A percentile compares a stretch with the other conserved stretches of the same genome.
These are phyloP conservation scores for Heloderma charlesbogerti DNA, from an alignment of 2,113 vertebrate genomes.

Conservation along the genomic window DNA sequence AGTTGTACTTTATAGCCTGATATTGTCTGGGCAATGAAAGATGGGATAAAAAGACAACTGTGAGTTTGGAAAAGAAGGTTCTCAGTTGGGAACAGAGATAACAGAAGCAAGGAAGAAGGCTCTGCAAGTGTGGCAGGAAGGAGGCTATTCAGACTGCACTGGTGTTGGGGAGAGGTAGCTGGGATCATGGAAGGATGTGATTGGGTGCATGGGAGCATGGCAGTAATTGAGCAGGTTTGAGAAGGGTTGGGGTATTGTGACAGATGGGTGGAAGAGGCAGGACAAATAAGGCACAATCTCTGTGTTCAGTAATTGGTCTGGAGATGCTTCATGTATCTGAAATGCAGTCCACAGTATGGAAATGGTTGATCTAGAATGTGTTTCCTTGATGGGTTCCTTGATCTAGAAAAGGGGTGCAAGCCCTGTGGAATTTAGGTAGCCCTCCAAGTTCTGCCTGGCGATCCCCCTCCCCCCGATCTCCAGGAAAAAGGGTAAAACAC, in stretches of 20 bases:
- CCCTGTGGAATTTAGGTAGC: too few species aligned
- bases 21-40: neutral
- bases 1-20: neutral
- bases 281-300: neutral
- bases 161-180: neutral
- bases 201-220: neutral
- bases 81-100: neutral
- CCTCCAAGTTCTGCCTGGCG: too few species aligned
- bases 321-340: neutral
- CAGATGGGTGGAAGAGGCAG: neutral
- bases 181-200: neutral
- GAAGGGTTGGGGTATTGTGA: neutral
- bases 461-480: too few species aligned
- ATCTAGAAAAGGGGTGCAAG: neutral
- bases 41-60: neutral
- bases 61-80: neutral
- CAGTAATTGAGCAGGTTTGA: neutral
- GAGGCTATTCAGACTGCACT: too few species aligned
- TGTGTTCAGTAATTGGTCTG: neutral
- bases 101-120: neutral
- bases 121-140: neutral
- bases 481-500: too few species aligned
- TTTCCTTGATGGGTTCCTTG: neutral
- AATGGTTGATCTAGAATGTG: neutral
- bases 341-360: neutral